Conservation (phyloP, 2,888 invertebrate genomes). For the Orchesella flavescens region DNA sequence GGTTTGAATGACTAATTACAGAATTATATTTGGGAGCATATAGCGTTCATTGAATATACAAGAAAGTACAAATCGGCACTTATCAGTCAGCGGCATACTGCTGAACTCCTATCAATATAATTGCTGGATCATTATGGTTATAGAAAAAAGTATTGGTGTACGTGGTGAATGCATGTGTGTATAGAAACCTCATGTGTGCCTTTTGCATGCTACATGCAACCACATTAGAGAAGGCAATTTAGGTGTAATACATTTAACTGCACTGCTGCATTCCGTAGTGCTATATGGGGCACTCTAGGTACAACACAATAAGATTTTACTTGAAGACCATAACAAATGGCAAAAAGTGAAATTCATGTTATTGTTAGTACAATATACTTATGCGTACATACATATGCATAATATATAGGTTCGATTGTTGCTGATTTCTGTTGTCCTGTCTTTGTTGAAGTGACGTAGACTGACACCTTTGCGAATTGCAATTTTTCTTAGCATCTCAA, state of each 20-base stretch:
- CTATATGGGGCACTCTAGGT: slow-evolving; percentile 16
- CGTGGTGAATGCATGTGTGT: background rate
- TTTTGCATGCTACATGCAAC: too few relatives aligned
- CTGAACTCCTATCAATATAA: too few relatives aligned
- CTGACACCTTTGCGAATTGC: slow-evolving; percentile 36
- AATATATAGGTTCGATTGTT: slow-evolving; percentile 18
- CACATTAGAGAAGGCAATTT: too few relatives aligned
- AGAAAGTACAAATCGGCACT: too few relatives aligned
- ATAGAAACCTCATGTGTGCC: too few relatives aligned
- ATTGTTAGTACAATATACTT: slow-evolving; percentile 19
- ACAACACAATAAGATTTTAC: background rate
- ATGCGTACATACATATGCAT: background rate
- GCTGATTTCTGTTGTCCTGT: slow-evolving; percentile 7
- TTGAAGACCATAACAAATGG: slow-evolving; percentile 31
- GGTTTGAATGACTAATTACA: background rate
- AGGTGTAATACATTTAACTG: too few relatives aligned
- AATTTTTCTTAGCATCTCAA: background rate
- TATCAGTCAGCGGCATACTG: too few relatives aligned
- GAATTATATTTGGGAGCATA: too few relatives aligned
- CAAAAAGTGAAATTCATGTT: slow-evolving; percentile 41
- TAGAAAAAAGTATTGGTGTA: slow-evolving; percentile 3
- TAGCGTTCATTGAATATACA: too few relatives aligned
- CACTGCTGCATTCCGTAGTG: background rate
- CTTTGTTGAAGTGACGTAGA: slow-evolving; percentile 5
- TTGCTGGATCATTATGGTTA: background rate